Base-by-base conservation (phyloP, 2,888 invertebrate species). In the Orchesellides sinensis region DNA sequence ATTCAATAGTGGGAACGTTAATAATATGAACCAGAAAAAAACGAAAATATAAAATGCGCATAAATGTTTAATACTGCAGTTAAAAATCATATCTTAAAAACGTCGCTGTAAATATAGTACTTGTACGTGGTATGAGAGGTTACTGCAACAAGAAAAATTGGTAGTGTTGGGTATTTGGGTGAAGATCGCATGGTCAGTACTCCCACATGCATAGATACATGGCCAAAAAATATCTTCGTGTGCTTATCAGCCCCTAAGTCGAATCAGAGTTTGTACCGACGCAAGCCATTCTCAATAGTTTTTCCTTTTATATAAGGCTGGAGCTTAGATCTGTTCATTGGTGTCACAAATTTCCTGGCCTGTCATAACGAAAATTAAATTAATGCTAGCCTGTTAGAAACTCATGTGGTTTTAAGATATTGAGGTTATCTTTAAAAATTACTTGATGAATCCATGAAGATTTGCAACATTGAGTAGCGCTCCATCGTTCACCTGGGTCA, bases 401-500 rank as follows among this genome's bases (percentile, higher is more conserved):
- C n/a, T n/a, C n/a, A n/a, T n/a, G n/a, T n/a, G n/a, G n/a, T n/a
- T n/a, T n/a, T n/a, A n/a, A n/a, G n/a, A n/a, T n/a, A n/a, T n/a
- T n/a, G n/a, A n/a, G n/a, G n/a, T n/a, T n/a, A n/a, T n/a, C n/a
- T n/a, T n/a, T n/a, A n/a, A 40, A 2, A 8, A 32, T 27, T 84
- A 86, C 87, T 65, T 85, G 83, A 27, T 74, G 72, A 80, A 89
- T 86, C 89, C 89, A 89, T 4, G 85, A 29, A n/a, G 87, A 84
- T 6, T 85, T 73, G 10, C 87, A 66, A 54, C 88, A 88, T 17
- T 88, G 80, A 8, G 90, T 90, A 88, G 92, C 92, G 35, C 89
- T 90, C n/a, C 90, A 89, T 74, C 93, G 90, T 72, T 92, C 91
- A 21, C 91, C 90, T 21, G 92, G 91, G 69, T 92, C 91, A 23